Evolutionary conservation across 2,797 vertebrate species (phyloP), one percentile per base, ranked within the genome.

Genomic region (Okamejei kenojei): DNA sequence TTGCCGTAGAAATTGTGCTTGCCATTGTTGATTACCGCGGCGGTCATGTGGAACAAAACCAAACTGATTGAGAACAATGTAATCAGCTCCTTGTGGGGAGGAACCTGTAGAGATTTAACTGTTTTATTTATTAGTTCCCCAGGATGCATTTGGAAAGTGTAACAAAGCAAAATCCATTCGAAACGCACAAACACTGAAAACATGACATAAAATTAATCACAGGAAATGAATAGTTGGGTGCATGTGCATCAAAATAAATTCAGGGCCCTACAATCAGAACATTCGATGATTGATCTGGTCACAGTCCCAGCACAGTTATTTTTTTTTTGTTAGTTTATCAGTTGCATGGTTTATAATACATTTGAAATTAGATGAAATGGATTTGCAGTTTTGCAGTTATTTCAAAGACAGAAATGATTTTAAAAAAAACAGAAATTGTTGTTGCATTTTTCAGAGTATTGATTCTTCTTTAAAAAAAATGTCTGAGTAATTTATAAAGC

Each of bases 51-150:
- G 32, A 88, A 23, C 17, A 88, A 88, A 88, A 19, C 61, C 32
- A 19, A 92, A 13, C 1, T 58, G 38, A 76, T 76, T 76, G 35
- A 92, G 68, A 45, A 76, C 21, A 73, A 13, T 92, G 35, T 76
- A 74, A 58, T 76, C 90, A 74, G 71, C 7, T 6, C 45, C 73
- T 45, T 26, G 73, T 6, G 10, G 90, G 29, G 68, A 29, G 38
- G 38, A 74, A 76, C 45, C 90, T 45, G 32, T 26, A 76, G 35
- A 74, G 9, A 58, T 54, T 92, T 76, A 74, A 54, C 68, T 76
- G 90, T 54, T 92, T 58, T 74, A 76, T 92, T 92, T 92, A 76
- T 92, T 92, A 68, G 90, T 92, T 92, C 71, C 90, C 90, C 19
- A 68, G 63, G 84, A 32, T 88, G 84, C 84, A 88, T 88, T 88